Percentiles rank a stretch among this genome's conserved stretches.
Conservation (phyloP, 2,888 invertebrate species). For the Cyclophora punctaria region DNA sequence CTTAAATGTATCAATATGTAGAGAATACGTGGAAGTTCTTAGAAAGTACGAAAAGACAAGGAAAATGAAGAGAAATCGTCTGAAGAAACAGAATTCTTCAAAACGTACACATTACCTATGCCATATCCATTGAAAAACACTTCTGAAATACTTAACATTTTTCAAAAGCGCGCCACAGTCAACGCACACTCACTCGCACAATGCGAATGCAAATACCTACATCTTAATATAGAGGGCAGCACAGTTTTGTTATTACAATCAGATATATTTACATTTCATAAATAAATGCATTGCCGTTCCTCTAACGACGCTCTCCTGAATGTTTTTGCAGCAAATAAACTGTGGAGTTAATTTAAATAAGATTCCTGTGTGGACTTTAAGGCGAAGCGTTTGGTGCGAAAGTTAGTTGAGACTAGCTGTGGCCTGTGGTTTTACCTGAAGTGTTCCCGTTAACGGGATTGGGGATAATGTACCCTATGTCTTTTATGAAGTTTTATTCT, state of each 20-base stretch:
- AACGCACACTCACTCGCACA: slow-evolving; percentile 12
- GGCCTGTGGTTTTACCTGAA: not conserved
- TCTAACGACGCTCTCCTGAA: slow-evolving; percentile 58
- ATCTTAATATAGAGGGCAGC: slow-evolving; percentile 71
- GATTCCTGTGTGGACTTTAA: slow-evolving; percentile 27
- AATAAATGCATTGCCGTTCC: slow-evolving; percentile 67
- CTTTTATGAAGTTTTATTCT: too few relatives aligned
- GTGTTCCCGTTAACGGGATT: too few relatives aligned
- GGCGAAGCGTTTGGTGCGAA: slow-evolving; percentile 37
- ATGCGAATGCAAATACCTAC: slow-evolving; percentile 70
- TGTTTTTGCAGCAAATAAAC: slow-evolving; percentile 31
- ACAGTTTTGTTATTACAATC: slow-evolving; percentile 75
- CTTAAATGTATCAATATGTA: too few relatives aligned
- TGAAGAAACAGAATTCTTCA: too few relatives aligned
- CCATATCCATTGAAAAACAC: not conserved
- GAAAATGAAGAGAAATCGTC: too few relatives aligned
- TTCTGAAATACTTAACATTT: slow-evolving; percentile 1
- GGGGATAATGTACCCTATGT: too few relatives aligned
- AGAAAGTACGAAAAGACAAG: too few relatives aligned
- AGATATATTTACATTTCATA: slow-evolving; percentile 75
- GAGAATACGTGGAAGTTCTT: too few relatives aligned
- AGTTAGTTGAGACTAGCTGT: slow-evolving; percentile 6
- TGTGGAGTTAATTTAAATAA: slow-evolving; percentile 57
- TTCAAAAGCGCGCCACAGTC: slow-evolving; percentile 10
- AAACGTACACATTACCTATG: too few relatives aligned